phyloP scores from a whole-genome alignment of 2,888 invertebrate genomes.

The Nephrotoma flavescens region DNA sequence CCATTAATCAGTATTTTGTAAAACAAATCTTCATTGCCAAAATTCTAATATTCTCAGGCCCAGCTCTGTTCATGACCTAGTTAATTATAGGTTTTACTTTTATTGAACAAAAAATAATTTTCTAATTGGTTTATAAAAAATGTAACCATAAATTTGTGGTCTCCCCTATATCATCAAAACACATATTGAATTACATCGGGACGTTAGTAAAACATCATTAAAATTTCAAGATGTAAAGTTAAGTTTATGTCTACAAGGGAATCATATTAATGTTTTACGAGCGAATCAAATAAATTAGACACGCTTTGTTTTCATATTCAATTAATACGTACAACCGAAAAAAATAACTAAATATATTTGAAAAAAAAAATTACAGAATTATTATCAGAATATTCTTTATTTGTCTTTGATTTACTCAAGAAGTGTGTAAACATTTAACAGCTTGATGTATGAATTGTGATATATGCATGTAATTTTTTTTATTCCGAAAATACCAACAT shows the following conservation, averaged over 20 bases:
- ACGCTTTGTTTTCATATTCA: neutral
- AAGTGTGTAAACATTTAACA: neutral
- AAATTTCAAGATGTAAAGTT: neutral
- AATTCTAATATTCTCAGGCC: too few relatives aligned
- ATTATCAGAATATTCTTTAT: neutral
- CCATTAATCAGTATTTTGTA: too few relatives aligned
- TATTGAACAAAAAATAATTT: too few relatives aligned
- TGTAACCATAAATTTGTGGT: too few relatives aligned
- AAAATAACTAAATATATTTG: neutral
- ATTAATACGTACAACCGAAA: neutral
- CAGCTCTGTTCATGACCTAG: too few relatives aligned
- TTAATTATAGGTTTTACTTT: too few relatives aligned
- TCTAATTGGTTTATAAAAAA: too few relatives aligned
- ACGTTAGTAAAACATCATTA: neutral
- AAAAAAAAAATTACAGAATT: neutral
- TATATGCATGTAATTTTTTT: neutral
- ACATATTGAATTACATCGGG: neutral
- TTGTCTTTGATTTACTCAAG: neutral
- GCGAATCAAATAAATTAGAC: neutral
- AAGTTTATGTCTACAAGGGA: neutral
- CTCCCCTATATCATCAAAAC: too few relatives aligned
- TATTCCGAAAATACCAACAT: neutral
- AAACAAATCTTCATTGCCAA: too few relatives aligned
- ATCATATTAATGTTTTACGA: neutral
- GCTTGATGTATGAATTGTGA: neutral